Percentiles rank a stretch among this genome's conserved stretches.
phyloP scores from a whole-genome alignment of 1,140 invertebrate species.

The Bemisia tabaci region DNA sequence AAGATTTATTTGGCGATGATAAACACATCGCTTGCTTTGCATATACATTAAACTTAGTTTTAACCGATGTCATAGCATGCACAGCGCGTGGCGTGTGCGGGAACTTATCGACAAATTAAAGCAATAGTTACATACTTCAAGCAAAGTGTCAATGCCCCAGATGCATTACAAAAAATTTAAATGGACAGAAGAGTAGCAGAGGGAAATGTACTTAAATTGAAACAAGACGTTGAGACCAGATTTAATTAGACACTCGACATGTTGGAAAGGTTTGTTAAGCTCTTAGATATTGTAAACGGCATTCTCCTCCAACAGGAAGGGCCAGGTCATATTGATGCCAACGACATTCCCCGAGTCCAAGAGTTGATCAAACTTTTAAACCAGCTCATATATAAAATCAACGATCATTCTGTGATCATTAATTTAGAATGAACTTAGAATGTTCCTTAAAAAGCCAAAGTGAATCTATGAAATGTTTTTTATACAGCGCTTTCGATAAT shows the following conservation, averaged over 20 bases:
- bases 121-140: neutral
- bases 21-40: neutral
- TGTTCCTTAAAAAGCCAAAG: no score
- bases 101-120: neutral
- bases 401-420: no score
- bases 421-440: no score
- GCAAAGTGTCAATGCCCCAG: neutral
- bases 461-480: no score
- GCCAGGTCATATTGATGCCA: no score
- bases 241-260: conserved; percentile 26
- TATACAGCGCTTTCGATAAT: no score
- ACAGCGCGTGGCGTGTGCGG: neutral
- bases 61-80: neutral
- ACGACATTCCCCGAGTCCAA: no score
- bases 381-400: no score
- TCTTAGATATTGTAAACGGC: conserved; percentile 14
- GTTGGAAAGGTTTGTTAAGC: conserved; percentile 15
- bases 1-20: neutral
- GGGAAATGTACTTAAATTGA: conserved; percentile 21
- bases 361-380: no score
- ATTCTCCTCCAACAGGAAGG: neutral
- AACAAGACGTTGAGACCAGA: conserved; percentile 24
- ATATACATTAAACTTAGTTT: neutral
- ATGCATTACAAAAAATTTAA: neutral
- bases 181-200: neutral